Base-by-base conservation (phyloP, 2,797 vertebrate genomes). In the Arrhamphus sclerolepis region DNA sequence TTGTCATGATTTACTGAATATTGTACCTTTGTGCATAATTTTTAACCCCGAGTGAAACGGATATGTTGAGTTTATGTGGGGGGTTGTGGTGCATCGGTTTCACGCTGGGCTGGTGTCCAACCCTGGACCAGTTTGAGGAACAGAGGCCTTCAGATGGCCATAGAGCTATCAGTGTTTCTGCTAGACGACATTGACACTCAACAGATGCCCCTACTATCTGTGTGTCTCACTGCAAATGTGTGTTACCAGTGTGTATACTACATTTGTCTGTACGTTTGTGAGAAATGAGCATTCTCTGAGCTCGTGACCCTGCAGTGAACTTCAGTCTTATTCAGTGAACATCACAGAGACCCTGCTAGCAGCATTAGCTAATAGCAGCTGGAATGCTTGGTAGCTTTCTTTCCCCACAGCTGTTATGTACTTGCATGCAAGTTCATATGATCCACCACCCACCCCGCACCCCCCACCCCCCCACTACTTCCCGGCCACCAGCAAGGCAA, bases 281-380 rank as follows among this genome's bases (percentile, higher is more conserved):
- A 43, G 46, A 51, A 24, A 24, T 17, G 34, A 48, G 38, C 26
- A 47, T 61, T 62, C 28, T 56, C 48, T 77, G 73, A 77, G 81
- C 81, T 62, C 1, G 0, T 73, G 83, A 86, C 86, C 78, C 59
- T 21, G 47, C 16, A 0, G 13, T 87, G 83, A 85, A 87, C 85
- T 71, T 71, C 2, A 1, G 17, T 62, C 44, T 75, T 66, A 81
- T 75, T 81, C 79, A 78, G 22, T 9, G 47, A 72, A 62, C 64
- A 47, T 75, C 49, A 19, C 48, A 20, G 41, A 14, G 39, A 66
- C 64, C 65, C 69, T 56, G 52, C 75, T 67, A 56, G 63, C 75
- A 52, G 48, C 52, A 52, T 77, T 78, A 69, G 77, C 73, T 87
- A 83, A 87, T 85, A 85, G 84, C 77, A 80, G 72, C 70, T 66